A percentile compares a stretch with the other conserved stretches of the same genome.
These are phyloP conservation scores for Sinocyclocheilus grahami DNA, from an alignment of 2,113 vertebrate species.

Conservation along the genomic window DNA sequence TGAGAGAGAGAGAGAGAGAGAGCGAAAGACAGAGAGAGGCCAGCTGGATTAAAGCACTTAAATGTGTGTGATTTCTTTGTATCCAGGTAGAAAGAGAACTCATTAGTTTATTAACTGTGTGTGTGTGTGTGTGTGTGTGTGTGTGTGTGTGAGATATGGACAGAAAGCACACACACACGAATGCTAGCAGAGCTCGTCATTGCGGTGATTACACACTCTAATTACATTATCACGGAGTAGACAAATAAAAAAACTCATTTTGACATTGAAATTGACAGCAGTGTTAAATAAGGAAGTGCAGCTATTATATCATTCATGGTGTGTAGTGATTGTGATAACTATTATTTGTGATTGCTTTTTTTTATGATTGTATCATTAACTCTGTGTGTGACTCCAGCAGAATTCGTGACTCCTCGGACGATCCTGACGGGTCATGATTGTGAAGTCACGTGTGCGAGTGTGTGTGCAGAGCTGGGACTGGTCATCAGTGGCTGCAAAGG, in stretches of 20 bases:
- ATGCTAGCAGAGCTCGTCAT: background rate
- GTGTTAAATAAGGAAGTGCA: background rate
- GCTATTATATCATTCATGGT: background rate
- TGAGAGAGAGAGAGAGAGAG: background rate
- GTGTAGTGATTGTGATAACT: background rate
- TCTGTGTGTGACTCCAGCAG: conserved; percentile 69
- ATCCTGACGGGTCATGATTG: conserved; percentile 94
- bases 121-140: conserved; percentile 2
- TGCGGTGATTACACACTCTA: background rate
- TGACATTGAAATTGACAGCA: background rate
- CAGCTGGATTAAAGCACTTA: background rate
- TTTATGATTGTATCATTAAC: background rate
- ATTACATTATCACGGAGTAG: background rate
- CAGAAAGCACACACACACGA: background rate
- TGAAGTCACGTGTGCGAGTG: conserved; percentile 89
- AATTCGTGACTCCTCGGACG: conserved; percentile 88
- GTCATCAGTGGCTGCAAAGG: conserved; percentile 96
- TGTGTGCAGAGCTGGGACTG: conserved; percentile 94
- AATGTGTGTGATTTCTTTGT: background rate
- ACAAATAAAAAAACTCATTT: background rate
- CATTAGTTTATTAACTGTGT: background rate
- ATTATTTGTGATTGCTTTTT: background rate
- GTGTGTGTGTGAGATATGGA: background rate
- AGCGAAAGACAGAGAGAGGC: conserved; percentile 9
- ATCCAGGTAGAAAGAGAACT: background rate